phyloP scores from a whole-genome alignment of 1,140 invertebrate genomes.

The Bombus vancouverensis region DNA sequence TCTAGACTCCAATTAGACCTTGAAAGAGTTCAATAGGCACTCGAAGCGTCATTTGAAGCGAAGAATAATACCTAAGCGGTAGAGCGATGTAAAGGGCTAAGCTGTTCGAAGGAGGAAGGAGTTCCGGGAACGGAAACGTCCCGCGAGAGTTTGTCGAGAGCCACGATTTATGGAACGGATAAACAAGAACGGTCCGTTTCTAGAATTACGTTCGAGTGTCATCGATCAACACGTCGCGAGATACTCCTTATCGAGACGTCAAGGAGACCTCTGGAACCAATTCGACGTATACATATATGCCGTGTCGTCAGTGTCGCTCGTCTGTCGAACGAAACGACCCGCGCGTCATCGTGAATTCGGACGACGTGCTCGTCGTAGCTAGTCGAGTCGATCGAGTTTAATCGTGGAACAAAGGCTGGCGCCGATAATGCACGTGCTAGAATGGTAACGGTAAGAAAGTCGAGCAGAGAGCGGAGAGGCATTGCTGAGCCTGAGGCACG shows the following conservation, averaged over 20 bases:
- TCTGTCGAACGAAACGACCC: neutral
- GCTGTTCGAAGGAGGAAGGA: neutral
- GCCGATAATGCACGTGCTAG: slow-evolving; percentile 46
- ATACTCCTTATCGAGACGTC: slow-evolving; percentile 18
- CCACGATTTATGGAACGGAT: neutral
- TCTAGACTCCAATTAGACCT: neutral
- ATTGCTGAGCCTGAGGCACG: neutral
- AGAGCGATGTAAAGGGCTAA: neutral
- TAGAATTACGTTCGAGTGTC: neutral
- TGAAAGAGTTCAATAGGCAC: slow-evolving; percentile 4
- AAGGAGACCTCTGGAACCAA: neutral
- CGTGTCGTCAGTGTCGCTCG: neutral
- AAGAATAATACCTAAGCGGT: neutral
- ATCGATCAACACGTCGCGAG: slow-evolving; percentile 1
- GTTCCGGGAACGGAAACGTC: slow-evolving; percentile 6
- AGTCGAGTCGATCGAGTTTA: neutral
- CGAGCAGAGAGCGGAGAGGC: slow-evolving; percentile 19
- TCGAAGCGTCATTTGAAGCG: too few relatives aligned
- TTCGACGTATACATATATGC: neutral
- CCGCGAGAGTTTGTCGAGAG: neutral
- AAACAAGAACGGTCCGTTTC: neutral
- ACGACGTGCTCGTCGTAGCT: neutral
- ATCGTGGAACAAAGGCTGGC: slow-evolving; percentile 35
- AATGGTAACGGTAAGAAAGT: slow-evolving; percentile 53
- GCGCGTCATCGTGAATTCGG: neutral